A percentile compares a stretch with the other conserved stretches of the same genome.
These are phyloP conservation scores for Zoroaster sp. DNA, from an alignment of 53 echinoderm and acorn worm species.

Conservation along the genomic window DNA sequence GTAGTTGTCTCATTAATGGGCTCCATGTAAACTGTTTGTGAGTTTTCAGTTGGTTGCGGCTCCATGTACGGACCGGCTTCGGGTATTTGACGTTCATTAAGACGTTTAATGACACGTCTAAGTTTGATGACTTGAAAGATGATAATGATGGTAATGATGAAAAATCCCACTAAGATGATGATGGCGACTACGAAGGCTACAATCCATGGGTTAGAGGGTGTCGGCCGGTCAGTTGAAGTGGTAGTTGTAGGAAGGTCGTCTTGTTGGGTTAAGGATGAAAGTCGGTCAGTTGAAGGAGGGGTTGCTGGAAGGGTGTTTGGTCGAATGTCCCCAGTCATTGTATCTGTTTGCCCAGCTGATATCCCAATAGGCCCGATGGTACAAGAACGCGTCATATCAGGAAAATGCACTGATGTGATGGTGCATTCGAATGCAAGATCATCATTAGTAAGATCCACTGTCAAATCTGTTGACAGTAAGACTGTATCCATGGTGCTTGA, in stretches of 20 bases:
- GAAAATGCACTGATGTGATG: not conserved
- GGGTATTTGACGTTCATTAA: not conserved
- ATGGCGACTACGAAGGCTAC: not conserved
- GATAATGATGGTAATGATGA: not conserved
- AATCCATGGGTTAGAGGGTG: not conserved
- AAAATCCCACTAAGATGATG: not conserved
- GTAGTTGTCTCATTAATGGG: not conserved
- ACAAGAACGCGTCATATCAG: constrained; percentile 13
- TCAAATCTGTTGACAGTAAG: not conserved
- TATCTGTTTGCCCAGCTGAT: not conserved
- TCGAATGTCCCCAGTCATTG: not conserved
- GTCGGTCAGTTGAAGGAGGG: not conserved
- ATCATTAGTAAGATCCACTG: not conserved
- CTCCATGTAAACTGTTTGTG: not conserved
- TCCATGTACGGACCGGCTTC: constrained; percentile 3
- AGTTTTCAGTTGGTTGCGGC: constrained; percentile 4
- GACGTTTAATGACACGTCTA: not conserved
- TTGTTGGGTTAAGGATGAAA: too few species aligned
- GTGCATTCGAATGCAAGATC: constrained; percentile 1
- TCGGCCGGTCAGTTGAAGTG: not conserved
- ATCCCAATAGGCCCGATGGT: not conserved
- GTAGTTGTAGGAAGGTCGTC: too few species aligned
- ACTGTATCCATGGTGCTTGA: not conserved
- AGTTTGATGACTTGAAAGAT: not conserved
- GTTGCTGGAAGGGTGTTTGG: not conserved